Evolutionary conservation across 1,140 invertebrate species (phyloP), one percentile per base, ranked within the genome.

Genomic region (Tetragnatha versicolor): DNA sequence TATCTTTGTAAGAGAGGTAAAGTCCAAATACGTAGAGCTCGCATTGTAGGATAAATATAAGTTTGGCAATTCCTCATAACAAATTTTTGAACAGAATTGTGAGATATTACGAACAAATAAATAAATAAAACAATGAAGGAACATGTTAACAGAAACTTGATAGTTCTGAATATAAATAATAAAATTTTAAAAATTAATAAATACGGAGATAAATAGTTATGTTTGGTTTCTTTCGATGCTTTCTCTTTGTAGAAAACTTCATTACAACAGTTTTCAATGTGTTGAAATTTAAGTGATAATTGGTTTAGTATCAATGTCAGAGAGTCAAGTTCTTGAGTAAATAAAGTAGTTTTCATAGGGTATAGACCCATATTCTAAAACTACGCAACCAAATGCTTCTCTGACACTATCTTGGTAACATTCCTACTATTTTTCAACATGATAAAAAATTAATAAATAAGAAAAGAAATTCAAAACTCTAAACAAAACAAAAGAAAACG

Each of bases 1-100:
- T 90, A 91, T 66, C 85, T 82, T 65, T 87, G 86, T 77, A 92
- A 87, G 53, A 91, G 80, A 17, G 90, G 90, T 55, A 92, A 86
- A 53, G 90, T 88, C n/a, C 89, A 65, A 82, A 89, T 87, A 70
- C 91, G 86, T 37, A 91, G 84, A 6, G 89, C 66, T 80, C 89
- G 88, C 83, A 92, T 88, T 37, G 88, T 88, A 27, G 91, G 90
- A 87, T 92, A 91, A 83, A 92, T 91, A 81, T 89, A 89, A 82
- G 90, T 89, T 85, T 92, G 91, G 37, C 91, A 83, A 85, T 91
- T 89, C 82, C 90, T 89, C 70, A 89, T 83, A 69, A 91, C 78
- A 80, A 88, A 85, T 82, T 85, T 88, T 60, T 90, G 86, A 0
- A 87, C 85, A 25, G 86, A 84, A 81, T 88, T 89, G 82, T 88